Evolutionary conservation across 2,888 invertebrate species (phyloP).

Genomic region (Ellobium chinense): DNA sequence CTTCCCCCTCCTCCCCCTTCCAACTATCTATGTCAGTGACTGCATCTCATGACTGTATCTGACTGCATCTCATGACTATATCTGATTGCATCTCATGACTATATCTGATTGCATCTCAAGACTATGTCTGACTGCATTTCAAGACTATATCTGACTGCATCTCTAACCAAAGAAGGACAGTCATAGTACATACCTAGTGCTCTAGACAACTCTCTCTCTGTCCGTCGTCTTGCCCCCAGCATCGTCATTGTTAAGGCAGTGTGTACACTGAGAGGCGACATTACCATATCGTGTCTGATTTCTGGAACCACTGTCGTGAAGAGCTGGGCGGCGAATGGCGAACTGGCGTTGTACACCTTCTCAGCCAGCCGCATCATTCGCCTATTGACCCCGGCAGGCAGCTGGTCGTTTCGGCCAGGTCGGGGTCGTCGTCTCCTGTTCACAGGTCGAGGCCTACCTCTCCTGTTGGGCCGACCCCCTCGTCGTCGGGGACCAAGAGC

Average conservation of each 20-base stretch:
- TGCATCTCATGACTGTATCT: background rate
- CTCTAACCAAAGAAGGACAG: too few relatives aligned
- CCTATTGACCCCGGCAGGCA: constrained; percentile 10
- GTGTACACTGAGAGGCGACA: constrained; percentile 76
- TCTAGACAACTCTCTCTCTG: constrained; percentile 46
- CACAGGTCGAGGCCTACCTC: background rate
- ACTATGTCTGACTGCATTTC: background rate
- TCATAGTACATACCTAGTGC: constrained; percentile 46
- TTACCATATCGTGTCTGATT: constrained; percentile 54
- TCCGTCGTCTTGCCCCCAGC: constrained; percentile 40
- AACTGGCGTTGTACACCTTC: constrained; percentile 8
- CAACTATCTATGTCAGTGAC: background rate
- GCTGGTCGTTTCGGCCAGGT: background rate
- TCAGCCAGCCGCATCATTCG: constrained; percentile 11
- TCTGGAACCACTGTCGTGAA: background rate
- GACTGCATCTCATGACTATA: background rate
- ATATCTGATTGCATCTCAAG: background rate
- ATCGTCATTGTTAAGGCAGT: constrained; percentile 49
- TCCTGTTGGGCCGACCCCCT: background rate
- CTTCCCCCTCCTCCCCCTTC: background rate
- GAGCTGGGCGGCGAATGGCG: constrained; percentile 1
- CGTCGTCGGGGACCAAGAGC: background rate
- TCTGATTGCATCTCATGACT: background rate
- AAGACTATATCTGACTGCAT: background rate
- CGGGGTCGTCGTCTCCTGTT: background rate